Conservation (phyloP, 2,797 vertebrate genomes). For the Halcyon chelicuti region DNA sequence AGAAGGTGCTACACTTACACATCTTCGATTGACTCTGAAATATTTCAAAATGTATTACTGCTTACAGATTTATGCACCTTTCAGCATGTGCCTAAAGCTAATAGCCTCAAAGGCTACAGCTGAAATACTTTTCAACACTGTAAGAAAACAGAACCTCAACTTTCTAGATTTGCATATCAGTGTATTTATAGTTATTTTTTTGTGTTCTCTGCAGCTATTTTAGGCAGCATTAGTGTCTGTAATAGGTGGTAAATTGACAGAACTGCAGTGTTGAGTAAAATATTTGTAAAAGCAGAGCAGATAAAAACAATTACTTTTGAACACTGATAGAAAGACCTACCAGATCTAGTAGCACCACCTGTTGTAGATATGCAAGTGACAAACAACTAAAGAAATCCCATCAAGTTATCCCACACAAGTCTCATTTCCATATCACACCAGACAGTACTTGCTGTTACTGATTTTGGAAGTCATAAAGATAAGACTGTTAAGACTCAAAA, state of each 20-base stretch:
- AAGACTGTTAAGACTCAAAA: not conserved
- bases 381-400: not conserved
- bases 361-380: not conserved
- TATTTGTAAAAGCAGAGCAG: not conserved
- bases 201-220: not conserved
- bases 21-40: slow-evolving; percentile 93
- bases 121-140: not conserved
- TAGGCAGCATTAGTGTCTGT: not conserved
- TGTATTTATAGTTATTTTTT: not conserved
- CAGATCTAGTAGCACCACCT: not conserved
- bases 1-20: slow-evolving; percentile 94
- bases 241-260: not conserved
- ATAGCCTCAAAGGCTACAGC: not conserved
- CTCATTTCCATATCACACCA: not conserved
- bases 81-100: not conserved
- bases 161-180: not conserved
- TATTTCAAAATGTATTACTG: slow-evolving; percentile 7
- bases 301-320: not conserved
- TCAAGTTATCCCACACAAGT: not conserved
- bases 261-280: not conserved
- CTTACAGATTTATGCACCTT: not conserved
- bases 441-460: not conserved
- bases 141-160: not conserved
- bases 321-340: not conserved
- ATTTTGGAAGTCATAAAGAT: not conserved